Base-by-base conservation (phyloP, 1,140 invertebrate genomes). In the Kradibia gibbosae region DNA sequence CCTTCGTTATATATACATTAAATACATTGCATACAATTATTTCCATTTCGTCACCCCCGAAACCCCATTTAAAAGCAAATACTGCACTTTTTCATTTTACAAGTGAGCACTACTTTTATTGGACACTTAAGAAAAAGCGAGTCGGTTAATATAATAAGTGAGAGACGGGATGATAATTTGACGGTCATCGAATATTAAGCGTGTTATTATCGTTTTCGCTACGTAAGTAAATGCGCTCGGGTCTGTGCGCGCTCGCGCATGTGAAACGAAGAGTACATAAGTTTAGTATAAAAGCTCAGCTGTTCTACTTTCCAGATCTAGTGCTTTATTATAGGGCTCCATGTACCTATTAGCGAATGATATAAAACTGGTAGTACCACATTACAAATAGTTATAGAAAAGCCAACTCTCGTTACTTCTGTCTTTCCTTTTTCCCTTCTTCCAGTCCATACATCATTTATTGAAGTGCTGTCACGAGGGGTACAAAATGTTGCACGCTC, bases 381-480 rank as follows among this genome's bases (percentile, higher is more conserved):
- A 62, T 75, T 75, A 81, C 79, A 81, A 81, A 81, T 81, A 57
- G 57, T 57, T 8, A 15, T 42, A 42, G 55, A 25, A 28, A 42
- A 60, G 57, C 34, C 31, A 57, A 28, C 22, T 42, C 55, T 78
- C 75, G 75, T 45, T 60, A 78, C 28, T 48, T 77, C 22, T 45
- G 28, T 20, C 11, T 65, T 74, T 17, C 36, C 60, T 80, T 77
- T 20, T 78, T 55, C 67, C 55, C 78, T 48, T 71, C 42, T 31
- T 7, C 55, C 0, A 10, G 15, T n/a, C n/a, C 45, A 81, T 70
- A 70, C 45, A 78, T 84, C 83, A 84, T 77, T 84, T 85, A 83
- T 85, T 57, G 60, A 57, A 67, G 22, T 60, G 79, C 81, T 74
- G 70, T 70, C 82, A 85, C 82, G 81, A 85, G 80, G 83, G 78